Evolutionary conservation across 2,797 vertebrate genomes (phyloP).

Genomic region (Sebastes nivosus): DNA sequence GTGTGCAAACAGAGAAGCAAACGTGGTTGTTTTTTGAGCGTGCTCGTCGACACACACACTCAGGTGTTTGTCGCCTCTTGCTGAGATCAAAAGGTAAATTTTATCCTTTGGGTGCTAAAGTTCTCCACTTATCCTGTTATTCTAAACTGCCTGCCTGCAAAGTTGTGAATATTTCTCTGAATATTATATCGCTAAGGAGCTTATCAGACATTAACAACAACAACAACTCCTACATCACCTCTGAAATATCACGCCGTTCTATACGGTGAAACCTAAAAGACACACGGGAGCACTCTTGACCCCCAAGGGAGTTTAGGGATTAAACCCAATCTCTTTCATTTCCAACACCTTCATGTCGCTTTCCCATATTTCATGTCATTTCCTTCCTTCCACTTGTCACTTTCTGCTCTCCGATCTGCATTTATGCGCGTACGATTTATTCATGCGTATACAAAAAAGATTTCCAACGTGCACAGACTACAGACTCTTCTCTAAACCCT

Average conservation of each 20-base stretch:
- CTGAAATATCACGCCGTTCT: not conserved
- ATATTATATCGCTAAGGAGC: conserved; percentile 40
- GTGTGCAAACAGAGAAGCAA: conserved; percentile 32
- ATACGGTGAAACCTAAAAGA: conserved; percentile 8
- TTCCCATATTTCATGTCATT: conserved; percentile 21
- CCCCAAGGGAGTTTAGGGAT: conserved; percentile 41
- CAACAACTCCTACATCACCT: conserved; percentile 24
- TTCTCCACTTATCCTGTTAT: conserved; percentile 49
- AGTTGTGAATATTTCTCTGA: conserved; percentile 47
- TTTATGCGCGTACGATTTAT: conserved; percentile 7
- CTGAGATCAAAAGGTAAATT: conserved; percentile 49
- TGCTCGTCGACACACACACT: not conserved
- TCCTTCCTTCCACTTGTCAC: conserved; percentile 32
- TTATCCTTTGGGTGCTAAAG: conserved; percentile 35
- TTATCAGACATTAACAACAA: conserved; percentile 49
- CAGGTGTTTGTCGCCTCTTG: conserved; percentile 34
- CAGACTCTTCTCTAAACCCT: not conserved
- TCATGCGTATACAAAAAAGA: conserved; percentile 10
- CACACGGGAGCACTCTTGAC: conserved; percentile 40
- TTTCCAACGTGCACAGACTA: conserved; percentile 5
- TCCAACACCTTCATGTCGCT: conserved; percentile 29
- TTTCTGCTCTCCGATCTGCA: not conserved
- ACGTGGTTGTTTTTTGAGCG: conserved; percentile 3
- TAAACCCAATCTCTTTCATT: conserved; percentile 49
- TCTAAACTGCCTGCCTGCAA: conserved; percentile 32